Evolutionary conservation across 2,888 invertebrate species (phyloP).

Genomic region (Platerodrilus igneus): DNA sequence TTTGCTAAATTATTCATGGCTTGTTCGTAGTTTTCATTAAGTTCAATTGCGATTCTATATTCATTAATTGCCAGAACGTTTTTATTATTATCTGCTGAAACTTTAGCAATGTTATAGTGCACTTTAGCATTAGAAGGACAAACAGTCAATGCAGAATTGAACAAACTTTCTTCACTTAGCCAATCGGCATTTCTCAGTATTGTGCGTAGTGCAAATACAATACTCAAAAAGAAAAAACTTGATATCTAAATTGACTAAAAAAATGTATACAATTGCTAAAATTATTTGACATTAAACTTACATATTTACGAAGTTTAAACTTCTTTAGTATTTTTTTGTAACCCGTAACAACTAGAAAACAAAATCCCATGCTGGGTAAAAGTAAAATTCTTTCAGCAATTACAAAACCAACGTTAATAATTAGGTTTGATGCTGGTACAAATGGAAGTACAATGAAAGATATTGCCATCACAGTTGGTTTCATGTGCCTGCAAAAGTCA

Average conservation of each 20-base stretch:
- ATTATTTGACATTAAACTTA: slow-evolving; percentile 29
- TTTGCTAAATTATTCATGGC: slow-evolving; percentile 93
- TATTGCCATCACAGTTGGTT: slow-evolving; percentile 50
- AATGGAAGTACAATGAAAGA: slow-evolving; percentile 69
- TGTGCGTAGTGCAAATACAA: slow-evolving; percentile 46
- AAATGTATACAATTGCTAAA: slow-evolving; percentile 36
- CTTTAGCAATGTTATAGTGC: slow-evolving; percentile 88
- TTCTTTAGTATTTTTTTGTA: slow-evolving; percentile 47
- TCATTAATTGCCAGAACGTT: slow-evolving; percentile 65
- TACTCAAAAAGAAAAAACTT: slow-evolving; percentile 35
- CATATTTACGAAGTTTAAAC: slow-evolving; percentile 16
- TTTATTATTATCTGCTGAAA: slow-evolving; percentile 70
- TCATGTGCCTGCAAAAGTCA: slow-evolving; percentile 13
- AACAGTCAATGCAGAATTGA: slow-evolving; percentile 74
- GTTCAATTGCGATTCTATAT: slow-evolving; percentile 58
- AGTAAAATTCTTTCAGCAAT: slow-evolving; percentile 83
- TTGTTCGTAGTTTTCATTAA: slow-evolving; percentile 81
- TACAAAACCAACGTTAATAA: slow-evolving; percentile 85
- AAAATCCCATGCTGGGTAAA: slow-evolving; percentile 77
- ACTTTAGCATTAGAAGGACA: slow-evolving; percentile 95
- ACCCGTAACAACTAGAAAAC: slow-evolving; percentile 64
- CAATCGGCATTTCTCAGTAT: slow-evolving; percentile 71
- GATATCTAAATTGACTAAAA: slow-evolving; percentile 42
- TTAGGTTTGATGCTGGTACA: slow-evolving; percentile 77
- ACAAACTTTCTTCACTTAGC: slow-evolving; percentile 74